Evolutionary conservation across 2,888 invertebrate species (phyloP), one percentile per base, ranked within the genome.

Genomic region (Amphimallon solstitiale): DNA sequence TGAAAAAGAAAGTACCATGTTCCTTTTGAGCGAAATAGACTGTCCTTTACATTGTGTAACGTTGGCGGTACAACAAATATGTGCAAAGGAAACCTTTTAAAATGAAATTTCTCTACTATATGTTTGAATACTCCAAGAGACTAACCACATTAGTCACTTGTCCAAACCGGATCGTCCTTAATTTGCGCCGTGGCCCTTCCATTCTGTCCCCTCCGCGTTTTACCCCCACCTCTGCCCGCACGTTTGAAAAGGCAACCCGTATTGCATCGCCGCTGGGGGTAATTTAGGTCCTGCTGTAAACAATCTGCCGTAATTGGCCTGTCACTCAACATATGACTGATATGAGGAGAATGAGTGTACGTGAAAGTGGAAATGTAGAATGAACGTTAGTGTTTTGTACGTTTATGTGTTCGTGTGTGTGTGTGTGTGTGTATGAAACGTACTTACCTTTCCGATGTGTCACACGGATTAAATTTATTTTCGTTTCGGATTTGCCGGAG

Each of bases 291-390:
- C 66, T 63, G 66, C 66, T 66, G 67, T 65, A 69, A 69, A 69
- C 69, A 67, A 69, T 69, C 69, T 65, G 46, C 69, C 38, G 69
- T 69, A 69, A 69, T 69, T 69, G 67, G 67, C 60, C 60, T 67
- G 69, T 69, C 69, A 67, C 69, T 69, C 69, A 68, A 66, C 66
- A 45, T 66, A 66, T 66, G 62, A 66, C 62, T 66, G 62, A 66
- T 66, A 66, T 66, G 66, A 66, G 65, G 48, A 34, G 52, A 35
- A 48, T 49, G 54, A 43, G 63, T 60, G 65, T 48, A 60, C 65
- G 65, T 60, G 59, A 59, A 65, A 38, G 54, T 54, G 54, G 54
- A 23, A 54, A 54, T 54, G 54, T 21, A 38, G 54, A 54, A 54
- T 54, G 54, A 54, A 54, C 54, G 54, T 54, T 54, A 54, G 54